Base-by-base conservation (phyloP, 2,797 vertebrate species). In the Protosalanx chinensis region DNA sequence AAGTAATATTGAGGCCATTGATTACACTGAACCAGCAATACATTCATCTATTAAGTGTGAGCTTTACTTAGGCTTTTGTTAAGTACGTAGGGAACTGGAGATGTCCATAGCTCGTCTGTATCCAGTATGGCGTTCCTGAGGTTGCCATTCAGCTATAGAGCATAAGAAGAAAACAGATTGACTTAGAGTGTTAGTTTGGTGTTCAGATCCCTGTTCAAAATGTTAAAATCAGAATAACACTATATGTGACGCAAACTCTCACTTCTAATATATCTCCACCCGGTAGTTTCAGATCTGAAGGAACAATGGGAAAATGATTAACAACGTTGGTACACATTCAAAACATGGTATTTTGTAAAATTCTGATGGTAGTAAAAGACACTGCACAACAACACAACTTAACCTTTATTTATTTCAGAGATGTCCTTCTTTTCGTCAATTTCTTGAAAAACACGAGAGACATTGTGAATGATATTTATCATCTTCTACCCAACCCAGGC, bases 71-170 rank as follows among this genome's bases (percentile, higher is more conserved):
- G 51, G 6, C 30, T 37, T 5, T 7, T n/a, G 32, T 65, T 41
- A n/a, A 74, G 20, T 1, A 53, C 49, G 33, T 71, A 74, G 32
- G 72, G 72, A 15, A 74, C 46, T 27, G 60, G 61, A 23, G 7
- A 27, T 6, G 56, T 30, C 72, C 67, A 74, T 37, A 46, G 20
- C 20, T 41, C n/a, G 7, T 29, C 4, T 5, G 18, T 27, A 2
- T 57, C 58, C 33, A 58, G 35, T 33, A 74, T 64, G 23, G 60
- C n/a, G 18, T 46, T 73, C 30, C 59, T 64, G n/a, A 18, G 51
- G 51, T 16, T 56, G 4, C 16, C 3, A 4, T 16, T 16, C 15
- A 56, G 51, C 51, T 56, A 16, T 56, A 16, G 18, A 56, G 6
- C 51, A n/a, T 56, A 56, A 56, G 51, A 4, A 56, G 51, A 56